Evolutionary conservation across 2,888 invertebrate genomes (phyloP), one percentile per base, ranked within the genome.

Genomic region (Aelia acuminata): DNA sequence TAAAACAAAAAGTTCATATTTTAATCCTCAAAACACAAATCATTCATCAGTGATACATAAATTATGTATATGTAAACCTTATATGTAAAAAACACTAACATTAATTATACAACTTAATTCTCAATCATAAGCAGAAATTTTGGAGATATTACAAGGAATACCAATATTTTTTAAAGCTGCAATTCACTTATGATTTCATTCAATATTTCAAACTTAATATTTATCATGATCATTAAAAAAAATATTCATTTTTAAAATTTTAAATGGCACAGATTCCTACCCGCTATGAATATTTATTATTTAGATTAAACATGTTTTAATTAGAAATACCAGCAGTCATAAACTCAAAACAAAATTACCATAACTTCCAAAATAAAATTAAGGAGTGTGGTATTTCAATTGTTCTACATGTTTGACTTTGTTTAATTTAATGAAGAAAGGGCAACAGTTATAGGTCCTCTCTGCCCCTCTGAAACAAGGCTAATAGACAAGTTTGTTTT

Each of bases 251-350:
- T 43, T 75, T 75, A 5, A n/a, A n/a, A 43, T 22, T 75, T 47
- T 43, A 43, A 47, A 87, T 87, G 87, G 87, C 87, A 87, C 87
- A 80, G 48, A 31, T 49, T 39, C 48, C 87, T 50, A 49, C 87
- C 87, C 87, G 87, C 87, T 87, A 87, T 87, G 87, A 84, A 87
- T 80, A 80, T 39, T 70, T 31, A 39, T 50, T n/a, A 39, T 47
- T 26, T 43, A 70, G 5, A 39, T 31, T 26, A n/a, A 70, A 47
- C 49, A 49, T 50, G 31, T 53, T 57, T 85, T 39, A 35, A 85
- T 49, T 10, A 47, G 48, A 87, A 47, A 87, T 70, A 70, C 87
- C 87, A 87, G 70, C 70, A 22, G 15, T 87, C 39, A 35, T 86
- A 35, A 87, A 43, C 26, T 47, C 39, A 48, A 48, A 87, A 49